Base-by-base conservation (phyloP, 2,797 vertebrate species). In the Discoglossus pictus region DNA sequence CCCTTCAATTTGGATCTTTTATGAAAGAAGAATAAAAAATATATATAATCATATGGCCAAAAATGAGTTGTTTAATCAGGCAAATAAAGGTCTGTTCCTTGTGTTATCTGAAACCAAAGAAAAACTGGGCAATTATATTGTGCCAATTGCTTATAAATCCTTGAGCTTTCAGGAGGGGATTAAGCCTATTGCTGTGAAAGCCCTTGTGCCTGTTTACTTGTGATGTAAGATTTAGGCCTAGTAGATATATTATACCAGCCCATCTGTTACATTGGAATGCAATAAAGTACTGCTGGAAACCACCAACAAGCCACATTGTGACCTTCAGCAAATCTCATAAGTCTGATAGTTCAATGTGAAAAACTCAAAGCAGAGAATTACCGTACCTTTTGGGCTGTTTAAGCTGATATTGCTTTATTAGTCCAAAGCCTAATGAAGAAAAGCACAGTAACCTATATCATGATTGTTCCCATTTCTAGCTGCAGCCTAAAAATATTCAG, bases 181-280 rank as follows among this genome's bases (percentile, higher is more conserved):
- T 51, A 43, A 39, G 11, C 18, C 17, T n/a, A 60, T 52, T 60
- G 17, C 53, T n/a, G n/a, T n/a, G n/a, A 21, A 7, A 24, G 38
- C 24, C 18, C 44, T 67, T 40, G 35, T 40, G 34, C 34, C 21
- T 42, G 40, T 31, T 50, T 52, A 23, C 12, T 39, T 60, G 35
- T 38, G 43, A 46, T 53, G 34, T 59, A 18, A 51, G 16, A 44
- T 31, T 21, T 27, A 24, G 48, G 46, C 46, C 43, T 35, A 44
- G 56, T 61, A 25, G 47, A 61, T 27, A 44, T 68, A 60, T 59
- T 48, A 50, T 50, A 42, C 35, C 39, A 17, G 38, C 42, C 65
- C 65, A 68, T 61, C 46, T 68, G 65, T 54, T 61, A 25, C 36
- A 17, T 9, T 46, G 65, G 56, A 68, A 61, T 68, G 65, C 39